phyloP scores from a whole-genome alignment of 2,888 invertebrate species.

The Anoplius nigerrimus region DNA sequence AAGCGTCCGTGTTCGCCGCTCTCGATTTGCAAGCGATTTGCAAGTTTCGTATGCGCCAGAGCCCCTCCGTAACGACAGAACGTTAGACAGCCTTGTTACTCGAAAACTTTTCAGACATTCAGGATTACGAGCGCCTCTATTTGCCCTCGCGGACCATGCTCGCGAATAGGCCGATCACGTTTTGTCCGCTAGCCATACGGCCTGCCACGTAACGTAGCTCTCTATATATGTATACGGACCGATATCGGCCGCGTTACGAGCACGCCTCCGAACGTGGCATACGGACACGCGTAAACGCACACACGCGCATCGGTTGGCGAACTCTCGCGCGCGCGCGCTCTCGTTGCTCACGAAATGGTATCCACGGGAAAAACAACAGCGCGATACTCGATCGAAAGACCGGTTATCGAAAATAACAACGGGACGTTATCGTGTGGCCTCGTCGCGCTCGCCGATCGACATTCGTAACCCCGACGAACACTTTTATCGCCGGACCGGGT shows the following conservation, averaged over 20 bases:
- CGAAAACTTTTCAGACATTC: no score
- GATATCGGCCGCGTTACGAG: constrained; percentile 1
- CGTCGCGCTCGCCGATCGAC: constrained; percentile 15
- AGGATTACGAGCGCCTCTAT: no score
- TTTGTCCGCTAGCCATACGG: not conserved
- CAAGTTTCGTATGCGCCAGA: no score
- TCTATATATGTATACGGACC: no score
- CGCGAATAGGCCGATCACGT: not conserved
- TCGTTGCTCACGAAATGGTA: constrained; percentile 21
- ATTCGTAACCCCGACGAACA: constrained; percentile 3
- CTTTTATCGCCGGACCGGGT: not conserved
- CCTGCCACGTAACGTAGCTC: not conserved
- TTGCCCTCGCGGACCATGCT: not conserved
- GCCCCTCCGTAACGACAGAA: no score
- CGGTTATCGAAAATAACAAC: constrained; percentile 27
- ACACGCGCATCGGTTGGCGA: no score
- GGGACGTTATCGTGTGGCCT: constrained; percentile 9
- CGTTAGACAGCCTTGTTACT: no score
- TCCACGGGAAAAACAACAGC: constrained; percentile 36
- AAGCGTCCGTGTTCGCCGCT: no score
- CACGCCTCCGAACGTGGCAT: not conserved
- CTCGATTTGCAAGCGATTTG: no score
- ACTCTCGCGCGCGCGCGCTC: no score
- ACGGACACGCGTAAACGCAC: no score
- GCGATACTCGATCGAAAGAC: constrained; percentile 33